These are phyloP conservation scores for Sphenopsis melanotis DNA, from an alignment of 2,797 vertebrate species.

Conservation along the genomic window DNA sequence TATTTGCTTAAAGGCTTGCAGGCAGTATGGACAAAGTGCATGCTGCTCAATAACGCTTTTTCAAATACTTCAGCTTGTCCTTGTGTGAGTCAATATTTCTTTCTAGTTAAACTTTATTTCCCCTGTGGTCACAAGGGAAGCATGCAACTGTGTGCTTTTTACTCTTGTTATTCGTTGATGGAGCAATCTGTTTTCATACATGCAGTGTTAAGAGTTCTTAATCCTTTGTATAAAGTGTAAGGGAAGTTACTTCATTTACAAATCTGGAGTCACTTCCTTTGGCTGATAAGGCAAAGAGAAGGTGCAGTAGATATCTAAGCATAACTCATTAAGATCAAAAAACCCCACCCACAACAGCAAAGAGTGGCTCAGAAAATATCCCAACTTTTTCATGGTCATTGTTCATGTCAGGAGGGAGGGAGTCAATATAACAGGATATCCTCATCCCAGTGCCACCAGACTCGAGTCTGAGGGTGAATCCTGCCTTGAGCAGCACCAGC, in stretches of 20 bases:
- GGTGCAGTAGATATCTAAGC: not conserved
- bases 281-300: not conserved
- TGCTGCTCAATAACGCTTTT: slow-evolving; percentile 9
- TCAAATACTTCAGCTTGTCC: slow-evolving; percentile 48
- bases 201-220: not conserved
- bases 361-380: not conserved
- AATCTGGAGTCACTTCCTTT: not conserved
- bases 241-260: not conserved
- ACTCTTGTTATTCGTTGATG: not conserved
- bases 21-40: slow-evolving; percentile 47
- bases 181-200: not conserved
- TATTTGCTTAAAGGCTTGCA: slow-evolving; percentile 31
- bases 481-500: not conserved
- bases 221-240: not conserved
- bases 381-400: not conserved
- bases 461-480: not conserved
- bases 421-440: fast-evolving
- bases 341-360: not conserved
- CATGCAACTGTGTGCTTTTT: not conserved
- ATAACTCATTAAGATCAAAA: not conserved
- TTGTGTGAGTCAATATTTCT: slow-evolving; percentile 16
- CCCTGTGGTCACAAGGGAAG: slow-evolving; percentile 38
- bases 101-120: slow-evolving; percentile 60
- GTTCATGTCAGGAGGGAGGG: not conserved
- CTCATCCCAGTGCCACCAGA: fast-evolving